Base-by-base conservation (phyloP, 2,888 invertebrate species). In the Linnaemya tessellans region DNA sequence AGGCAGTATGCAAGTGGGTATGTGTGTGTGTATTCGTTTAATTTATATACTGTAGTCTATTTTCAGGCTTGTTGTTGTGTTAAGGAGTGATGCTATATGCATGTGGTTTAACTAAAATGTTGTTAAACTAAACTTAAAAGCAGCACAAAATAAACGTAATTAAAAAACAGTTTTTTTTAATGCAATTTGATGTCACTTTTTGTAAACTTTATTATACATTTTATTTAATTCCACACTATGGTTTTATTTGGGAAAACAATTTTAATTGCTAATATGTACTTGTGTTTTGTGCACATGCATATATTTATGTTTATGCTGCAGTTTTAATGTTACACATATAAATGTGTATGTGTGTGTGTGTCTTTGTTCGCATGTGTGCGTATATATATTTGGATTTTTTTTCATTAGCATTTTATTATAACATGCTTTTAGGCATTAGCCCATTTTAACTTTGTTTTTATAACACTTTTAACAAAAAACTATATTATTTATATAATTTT, bases 251-350 rank as follows among this genome's bases (percentile, higher is more conserved):
- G 13, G 35, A n/a, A 67, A 71, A 71, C 67, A 54, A 70, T 84
- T 84, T 86, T 84, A 86, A 84, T 84, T 84, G 80, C 70, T 80
- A 80, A 84, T 80, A 70, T 49, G 70, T 79, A 58, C 56, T 68
- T 81, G 30, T 74, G 18, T 20, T 62, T 20, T 80, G 77, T 30
- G 30, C 30, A 30, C 30, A 30, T 30, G 5, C 30, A 30, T 5
- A 30, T 30, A 2, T 30, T 5, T 30, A 5, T 30, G 30, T 30
- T 30, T 62, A 77, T 74, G 35, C 41, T 67, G 77, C 65, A 64
- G 49, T 71, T 64, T 74, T 58, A 67, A n/a, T n/a, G n/a, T n/a
- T n/a, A n/a, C 30, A 5, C 73, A 65, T 74, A 15, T 30, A 56
- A 25, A 0, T 15, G 41, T 43, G 46, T 58, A 13, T 67, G 30